Conservation (phyloP, 2,797 vertebrate species). For the Clarias platycephalus region DNA sequence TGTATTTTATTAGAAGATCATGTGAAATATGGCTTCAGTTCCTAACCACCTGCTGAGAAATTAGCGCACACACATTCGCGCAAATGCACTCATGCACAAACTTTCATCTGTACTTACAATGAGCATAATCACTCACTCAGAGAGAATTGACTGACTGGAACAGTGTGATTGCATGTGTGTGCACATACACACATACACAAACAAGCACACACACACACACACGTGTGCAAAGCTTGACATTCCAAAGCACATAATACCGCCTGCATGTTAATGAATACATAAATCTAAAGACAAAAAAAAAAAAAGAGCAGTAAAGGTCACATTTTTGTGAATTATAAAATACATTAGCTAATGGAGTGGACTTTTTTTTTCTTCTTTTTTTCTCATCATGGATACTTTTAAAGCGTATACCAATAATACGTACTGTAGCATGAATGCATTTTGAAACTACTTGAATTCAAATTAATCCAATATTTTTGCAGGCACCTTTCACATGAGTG, state of each 20-base stretch:
- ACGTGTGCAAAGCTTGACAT: neutral
- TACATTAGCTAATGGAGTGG: neutral
- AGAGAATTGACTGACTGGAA: conserved; percentile 38
- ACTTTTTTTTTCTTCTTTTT: too few relatives aligned
- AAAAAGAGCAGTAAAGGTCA: neutral
- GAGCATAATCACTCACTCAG: conserved; percentile 41
- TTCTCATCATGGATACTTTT: too few relatives aligned
- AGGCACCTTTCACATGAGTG: too few relatives aligned
- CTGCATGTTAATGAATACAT: neutral
- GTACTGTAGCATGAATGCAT: too few relatives aligned
- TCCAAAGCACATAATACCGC: neutral
- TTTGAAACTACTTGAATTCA: too few relatives aligned
- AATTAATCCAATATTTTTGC: too few relatives aligned
- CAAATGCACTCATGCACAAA: neutral
- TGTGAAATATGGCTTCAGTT: conserved; percentile 35
- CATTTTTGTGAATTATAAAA: neutral
- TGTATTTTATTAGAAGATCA: conserved; percentile 31
- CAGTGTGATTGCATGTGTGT: conserved; percentile 29
- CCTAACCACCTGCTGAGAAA: conserved; percentile 7
- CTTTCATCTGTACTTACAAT: conserved; percentile 43
- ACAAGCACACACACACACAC: neutral
- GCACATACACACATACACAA: neutral
- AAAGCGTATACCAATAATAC: too few relatives aligned
- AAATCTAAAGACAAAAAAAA: neutral
- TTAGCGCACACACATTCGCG: neutral